Percentiles rank a stretch among this genome's conserved stretches.
Conservation (phyloP, 2,888 invertebrate species). For the Epinotia nisella region DNA sequence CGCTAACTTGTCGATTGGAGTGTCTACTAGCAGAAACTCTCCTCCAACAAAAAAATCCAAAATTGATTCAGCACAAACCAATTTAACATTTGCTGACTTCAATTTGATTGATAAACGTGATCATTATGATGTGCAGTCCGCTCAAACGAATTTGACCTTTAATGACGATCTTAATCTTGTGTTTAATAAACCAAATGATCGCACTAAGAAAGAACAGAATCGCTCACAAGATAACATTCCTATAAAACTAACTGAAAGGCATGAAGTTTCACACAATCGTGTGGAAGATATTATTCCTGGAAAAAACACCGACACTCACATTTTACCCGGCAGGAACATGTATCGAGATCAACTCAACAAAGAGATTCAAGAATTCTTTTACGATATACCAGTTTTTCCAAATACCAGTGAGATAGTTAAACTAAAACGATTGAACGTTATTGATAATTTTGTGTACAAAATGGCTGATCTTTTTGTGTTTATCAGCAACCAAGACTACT, state of each 20-base stretch:
- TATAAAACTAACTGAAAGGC: background rate
- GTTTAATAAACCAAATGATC: background rate
- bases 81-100: background rate
- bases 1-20: background rate
- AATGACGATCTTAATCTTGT: background rate
- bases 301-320: background rate
- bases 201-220: background rate
- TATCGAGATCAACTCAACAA: conserved; percentile 54
- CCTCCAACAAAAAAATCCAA: background rate
- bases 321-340: conserved; percentile 43
- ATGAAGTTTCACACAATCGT: background rate
- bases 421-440: conserved; percentile 52
- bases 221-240: background rate
- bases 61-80: background rate
- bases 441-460: conserved; percentile 57
- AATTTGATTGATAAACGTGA: background rate
- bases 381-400: conserved; percentile 57
- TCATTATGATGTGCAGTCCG: background rate
- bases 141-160: conserved; percentile 12
- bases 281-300: background rate
- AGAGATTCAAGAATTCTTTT: conserved; percentile 56
- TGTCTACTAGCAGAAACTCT: background rate
- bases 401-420: conserved; percentile 48
- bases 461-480: conserved; percentile 51
- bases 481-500: conserved; percentile 48